A percentile compares a stretch with the other conserved stretches of the same genome.
Conservation (phyloP, 2,888 invertebrate species). For the Sarcophaga subvicina region DNA sequence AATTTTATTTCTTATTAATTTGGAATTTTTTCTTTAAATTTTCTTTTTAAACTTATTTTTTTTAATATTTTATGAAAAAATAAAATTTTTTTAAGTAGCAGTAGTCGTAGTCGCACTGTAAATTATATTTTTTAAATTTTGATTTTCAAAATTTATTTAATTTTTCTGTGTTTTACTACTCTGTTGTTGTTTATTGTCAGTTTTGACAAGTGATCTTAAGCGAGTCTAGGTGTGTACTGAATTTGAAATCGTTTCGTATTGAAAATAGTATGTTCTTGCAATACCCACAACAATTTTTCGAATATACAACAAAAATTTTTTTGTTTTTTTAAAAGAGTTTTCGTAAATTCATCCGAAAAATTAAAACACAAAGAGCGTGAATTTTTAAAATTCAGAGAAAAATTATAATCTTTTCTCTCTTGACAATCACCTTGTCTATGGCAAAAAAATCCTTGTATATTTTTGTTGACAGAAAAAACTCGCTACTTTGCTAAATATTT, state of each 20-base stretch:
- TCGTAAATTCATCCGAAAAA: constrained; percentile 41
- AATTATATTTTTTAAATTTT: constrained; percentile 35
- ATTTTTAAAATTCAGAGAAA: constrained; percentile 17
- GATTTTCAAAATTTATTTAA: constrained; percentile 22
- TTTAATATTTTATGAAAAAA: constrained; percentile 30
- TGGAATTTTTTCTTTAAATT: constrained; percentile 52
- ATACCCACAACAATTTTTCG: too few species aligned
- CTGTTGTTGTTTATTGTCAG: background rate
- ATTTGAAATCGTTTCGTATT: constrained; percentile 44
- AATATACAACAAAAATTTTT: constrained; percentile 18
- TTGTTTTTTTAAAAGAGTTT: constrained; percentile 48
- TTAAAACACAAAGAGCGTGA: background rate
- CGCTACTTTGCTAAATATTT: too few species aligned
- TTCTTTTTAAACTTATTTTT: constrained; percentile 33
- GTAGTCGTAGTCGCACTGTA: constrained; percentile 61
- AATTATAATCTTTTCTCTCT: constrained; percentile 4
- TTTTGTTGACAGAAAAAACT: background rate
- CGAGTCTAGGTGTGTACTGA: constrained; percentile 80
- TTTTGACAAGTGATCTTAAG: constrained; percentile 78
- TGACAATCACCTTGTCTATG: constrained; percentile 55
- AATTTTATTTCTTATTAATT: constrained; percentile 35
- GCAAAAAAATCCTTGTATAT: constrained; percentile 47
- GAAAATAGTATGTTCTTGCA: background rate
- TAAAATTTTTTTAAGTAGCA: background rate
- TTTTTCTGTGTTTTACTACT: constrained; percentile 11